Base-by-base conservation (phyloP, 2,113 vertebrate genomes). In the Charadrius vociferus region DNA sequence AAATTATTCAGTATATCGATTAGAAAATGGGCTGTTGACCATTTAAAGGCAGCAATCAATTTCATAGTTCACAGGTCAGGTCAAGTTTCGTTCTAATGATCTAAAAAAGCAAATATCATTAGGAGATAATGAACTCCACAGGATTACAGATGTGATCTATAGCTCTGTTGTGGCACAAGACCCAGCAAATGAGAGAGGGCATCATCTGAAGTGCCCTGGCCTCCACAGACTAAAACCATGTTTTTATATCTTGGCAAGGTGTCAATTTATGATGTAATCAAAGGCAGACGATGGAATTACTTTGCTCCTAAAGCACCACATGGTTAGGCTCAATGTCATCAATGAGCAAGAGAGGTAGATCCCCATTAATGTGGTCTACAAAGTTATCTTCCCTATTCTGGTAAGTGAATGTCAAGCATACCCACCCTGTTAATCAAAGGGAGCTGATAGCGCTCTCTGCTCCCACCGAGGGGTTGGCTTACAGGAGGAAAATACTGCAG, bases 31-130 rank as follows among this genome's bases (percentile, higher is more conserved):
- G 97, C 85, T 98, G 98, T 97, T 98, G 98, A 98, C 98, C 98
- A 90, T 98, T 98, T 98, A 98, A 98, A 98, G 98, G 98, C 98
- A 98, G 97, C 98, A 97, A 98, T 98, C 98, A 98, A 98, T 98
- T 98, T 97, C 91, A 96, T 90, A 98, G 98, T 98, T 98, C 98
- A 98, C 96, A 98, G 98, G 98, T 98, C 98, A 98, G 98, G 98
- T 98, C 98, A 98, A 98, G 98, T 98, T 98, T 98, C 97, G 47
- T 98, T 98, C 98, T 98, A 98, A 98, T 98, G 98, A 98, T 98
- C 96, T 97, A 97, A 98, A 96, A 92, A 98, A 98, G 97, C 86
- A 98, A 97, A 97, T 95, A 98, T 97, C 98, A 98, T 99, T 98
- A 98, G 97, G 87, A 98, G 98, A 98, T 98, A 98, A 98, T 98